These are phyloP conservation scores for Scaptomyza montana DNA, from an alignment of 1,140 invertebrate species.

Conservation along the genomic window DNA sequence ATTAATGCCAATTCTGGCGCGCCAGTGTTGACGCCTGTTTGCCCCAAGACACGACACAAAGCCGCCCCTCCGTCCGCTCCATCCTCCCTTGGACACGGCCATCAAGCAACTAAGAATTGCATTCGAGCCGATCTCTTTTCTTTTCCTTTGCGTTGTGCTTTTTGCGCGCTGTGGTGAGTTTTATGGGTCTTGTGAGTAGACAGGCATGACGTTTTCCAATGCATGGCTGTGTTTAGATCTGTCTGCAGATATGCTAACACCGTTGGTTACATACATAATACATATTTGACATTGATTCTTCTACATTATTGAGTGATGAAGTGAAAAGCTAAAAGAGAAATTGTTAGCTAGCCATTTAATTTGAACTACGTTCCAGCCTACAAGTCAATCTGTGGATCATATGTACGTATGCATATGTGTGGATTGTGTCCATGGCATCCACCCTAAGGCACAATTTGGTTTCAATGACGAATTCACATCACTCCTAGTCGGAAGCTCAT, in stretches of 20 bases:
- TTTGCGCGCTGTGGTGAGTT: conserved; percentile 19
- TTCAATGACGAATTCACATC: neutral
- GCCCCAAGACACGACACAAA: conserved; percentile 46
- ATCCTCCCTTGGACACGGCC: conserved; percentile 59
- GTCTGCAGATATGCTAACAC: neutral
- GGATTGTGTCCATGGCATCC: neutral
- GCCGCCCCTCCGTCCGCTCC: neutral
- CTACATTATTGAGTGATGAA: neutral
- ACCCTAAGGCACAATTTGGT: neutral
- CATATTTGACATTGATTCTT: too few relatives aligned
- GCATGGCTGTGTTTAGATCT: neutral
- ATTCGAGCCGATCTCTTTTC: conserved; percentile 43
- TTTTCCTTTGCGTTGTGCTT: neutral
- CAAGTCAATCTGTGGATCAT: neutral
- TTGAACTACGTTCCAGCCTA: neutral
- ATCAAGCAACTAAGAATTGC: conserved; percentile 56
- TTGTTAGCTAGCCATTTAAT: neutral
- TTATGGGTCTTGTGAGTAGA: conserved; percentile 44
- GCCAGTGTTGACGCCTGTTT: conserved; percentile 72
- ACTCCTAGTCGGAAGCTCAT: conserved; percentile 12
- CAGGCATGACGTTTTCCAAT: conserved; percentile 5
- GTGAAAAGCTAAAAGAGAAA: too few relatives aligned
- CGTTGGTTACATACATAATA: too few relatives aligned
- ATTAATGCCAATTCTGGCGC: conserved; percentile 80
- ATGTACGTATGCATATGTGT: neutral